Evolutionary conservation across 2,113 vertebrate species (phyloP).

Genomic region (Tiliqua scincoides): DNA sequence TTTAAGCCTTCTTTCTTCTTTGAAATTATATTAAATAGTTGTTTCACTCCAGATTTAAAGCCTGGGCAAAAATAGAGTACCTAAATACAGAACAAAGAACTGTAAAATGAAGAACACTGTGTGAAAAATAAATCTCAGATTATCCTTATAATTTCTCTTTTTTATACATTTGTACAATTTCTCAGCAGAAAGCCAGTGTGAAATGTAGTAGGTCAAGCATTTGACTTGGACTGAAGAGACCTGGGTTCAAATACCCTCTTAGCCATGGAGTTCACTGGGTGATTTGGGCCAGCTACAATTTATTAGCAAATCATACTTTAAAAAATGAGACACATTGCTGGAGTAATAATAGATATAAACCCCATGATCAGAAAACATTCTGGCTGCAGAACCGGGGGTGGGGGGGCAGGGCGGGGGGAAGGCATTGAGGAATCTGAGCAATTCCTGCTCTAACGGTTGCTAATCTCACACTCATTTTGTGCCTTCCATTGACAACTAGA

Average conservation of each 20-base stretch:
- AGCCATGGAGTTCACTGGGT: background rate
- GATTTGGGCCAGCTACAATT: background rate
- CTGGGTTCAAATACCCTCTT: background rate
- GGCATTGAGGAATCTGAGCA: no score
- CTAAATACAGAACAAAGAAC: slow-evolving; percentile 69
- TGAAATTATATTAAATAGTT: slow-evolving; percentile 84
- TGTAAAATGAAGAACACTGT: background rate
- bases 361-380: background rate
- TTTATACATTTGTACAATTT: background rate
- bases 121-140: background rate
- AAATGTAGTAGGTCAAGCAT: background rate
- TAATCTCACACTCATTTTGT: background rate
- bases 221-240: background rate
- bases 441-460: background rate
- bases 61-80: slow-evolving; percentile 96
- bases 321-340: background rate
- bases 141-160: background rate
- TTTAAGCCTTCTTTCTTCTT: slow-evolving; percentile 83
- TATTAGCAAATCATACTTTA: background rate
- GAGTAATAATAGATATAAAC: background rate
- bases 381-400: no score
- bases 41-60: slow-evolving; percentile 91
- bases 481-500: background rate
- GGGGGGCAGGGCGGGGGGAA: no score
- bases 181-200: background rate